Evolutionary conservation across 2,888 invertebrate genomes (phyloP).

Genomic region (Gymnosoma rotundatum): DNA sequence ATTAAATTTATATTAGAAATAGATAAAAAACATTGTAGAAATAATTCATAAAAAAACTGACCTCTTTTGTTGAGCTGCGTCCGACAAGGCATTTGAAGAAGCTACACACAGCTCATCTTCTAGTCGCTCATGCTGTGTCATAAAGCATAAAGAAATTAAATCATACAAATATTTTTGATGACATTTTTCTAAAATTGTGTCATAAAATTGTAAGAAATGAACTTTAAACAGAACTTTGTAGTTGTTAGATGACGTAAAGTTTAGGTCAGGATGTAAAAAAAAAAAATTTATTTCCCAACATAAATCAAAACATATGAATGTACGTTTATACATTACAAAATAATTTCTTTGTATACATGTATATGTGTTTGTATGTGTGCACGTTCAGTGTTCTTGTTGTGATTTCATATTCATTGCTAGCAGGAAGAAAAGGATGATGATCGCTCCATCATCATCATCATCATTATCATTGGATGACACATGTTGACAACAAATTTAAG

Average conservation of each 20-base stretch:
- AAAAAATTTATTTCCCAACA: slow-evolving; percentile 1
- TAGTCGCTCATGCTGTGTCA: background rate
- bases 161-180: slow-evolving; percentile 1
- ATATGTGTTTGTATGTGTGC: too few relatives aligned
- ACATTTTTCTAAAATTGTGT: slow-evolving; percentile 42
- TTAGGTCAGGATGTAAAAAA: background rate
- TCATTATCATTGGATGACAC: slow-evolving; percentile 58
- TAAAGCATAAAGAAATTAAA: background rate
- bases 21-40: too few relatives aligned
- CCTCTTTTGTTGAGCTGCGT: too few relatives aligned
- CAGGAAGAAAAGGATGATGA: slow-evolving; percentile 22
- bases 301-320: slow-evolving; percentile 4
- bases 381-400: background rate
- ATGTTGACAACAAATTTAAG: slow-evolving; percentile 67
- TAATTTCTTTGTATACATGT: background rate
- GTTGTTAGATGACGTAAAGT: slow-evolving; percentile 10
- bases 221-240: slow-evolving; percentile 5
- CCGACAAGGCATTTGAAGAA: too few relatives aligned
- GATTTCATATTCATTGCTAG: slow-evolving; percentile 1
- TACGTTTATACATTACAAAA: background rate
- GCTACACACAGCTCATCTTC: background rate
- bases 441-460: slow-evolving; percentile 34
- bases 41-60: too few relatives aligned
- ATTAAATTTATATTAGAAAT: too few relatives aligned
- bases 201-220: slow-evolving; percentile 6